phyloP scores from a whole-genome alignment of 2,888 invertebrate species.

The Macaria notata region DNA sequence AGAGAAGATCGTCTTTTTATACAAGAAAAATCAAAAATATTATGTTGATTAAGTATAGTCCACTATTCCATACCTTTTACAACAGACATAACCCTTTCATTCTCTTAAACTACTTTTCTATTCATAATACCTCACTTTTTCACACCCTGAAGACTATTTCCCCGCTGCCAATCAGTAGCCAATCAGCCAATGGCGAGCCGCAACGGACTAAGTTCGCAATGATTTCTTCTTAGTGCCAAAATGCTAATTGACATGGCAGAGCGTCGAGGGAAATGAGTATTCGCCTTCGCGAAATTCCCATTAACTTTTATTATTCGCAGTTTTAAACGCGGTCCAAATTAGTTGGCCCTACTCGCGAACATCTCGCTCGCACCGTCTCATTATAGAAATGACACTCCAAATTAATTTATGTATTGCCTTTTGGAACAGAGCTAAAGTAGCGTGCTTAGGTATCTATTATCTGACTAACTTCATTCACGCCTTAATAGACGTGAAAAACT shows the following conservation, averaged over 20 bases:
- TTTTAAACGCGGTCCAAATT: constrained; percentile 79
- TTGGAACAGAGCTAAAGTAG: too few relatives aligned
- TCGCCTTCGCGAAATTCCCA: constrained; percentile 68
- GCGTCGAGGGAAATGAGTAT: constrained; percentile 70
- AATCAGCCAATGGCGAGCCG: constrained; percentile 6
- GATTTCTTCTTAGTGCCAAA: constrained; percentile 75
- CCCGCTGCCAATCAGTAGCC: not conserved
- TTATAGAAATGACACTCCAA: constrained; percentile 57
- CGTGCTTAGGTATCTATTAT: too few relatives aligned
- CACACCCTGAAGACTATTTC: too few relatives aligned
- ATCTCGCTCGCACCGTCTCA: constrained; percentile 59
- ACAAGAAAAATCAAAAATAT: too few relatives aligned
- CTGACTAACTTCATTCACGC: too few relatives aligned
- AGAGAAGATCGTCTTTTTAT: too few relatives aligned
- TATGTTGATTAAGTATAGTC: too few relatives aligned
- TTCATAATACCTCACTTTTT: too few relatives aligned
- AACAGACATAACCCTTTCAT: too few relatives aligned
- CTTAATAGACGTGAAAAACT: too few relatives aligned
- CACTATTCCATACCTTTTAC: too few relatives aligned
- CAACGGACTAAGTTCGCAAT: constrained; percentile 56
- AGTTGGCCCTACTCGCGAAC: constrained; percentile 73
- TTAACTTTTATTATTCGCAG: constrained; percentile 79
- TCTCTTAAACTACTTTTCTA: too few relatives aligned
- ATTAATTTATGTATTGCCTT: constrained; percentile 50
- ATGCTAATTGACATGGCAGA: constrained; percentile 76